phyloP scores from a whole-genome alignment of 2,797 vertebrate species.

The Corythornis leucogaster region DNA sequence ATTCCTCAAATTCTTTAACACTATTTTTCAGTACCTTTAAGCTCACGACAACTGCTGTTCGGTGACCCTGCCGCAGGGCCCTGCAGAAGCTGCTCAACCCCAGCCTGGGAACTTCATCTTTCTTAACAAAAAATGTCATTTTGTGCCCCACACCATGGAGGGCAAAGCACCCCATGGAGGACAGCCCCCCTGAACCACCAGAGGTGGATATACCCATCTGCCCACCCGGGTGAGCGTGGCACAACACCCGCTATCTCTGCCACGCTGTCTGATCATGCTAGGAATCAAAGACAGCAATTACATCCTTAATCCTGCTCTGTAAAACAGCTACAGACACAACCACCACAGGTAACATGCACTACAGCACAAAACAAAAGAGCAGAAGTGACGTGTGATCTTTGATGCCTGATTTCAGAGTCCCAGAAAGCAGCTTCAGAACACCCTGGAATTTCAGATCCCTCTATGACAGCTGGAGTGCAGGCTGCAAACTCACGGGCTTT shows the following conservation, averaged over 20 bases:
- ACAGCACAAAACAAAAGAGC: background rate
- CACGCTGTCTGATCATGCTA: slow-evolving; percentile 28
- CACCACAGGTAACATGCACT: background rate
- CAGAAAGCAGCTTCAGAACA: slow-evolving; percentile 18
- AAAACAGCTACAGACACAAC: slow-evolving; percentile 13
- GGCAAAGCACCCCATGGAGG: background rate
- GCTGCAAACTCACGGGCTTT: background rate
- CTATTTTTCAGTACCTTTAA: background rate
- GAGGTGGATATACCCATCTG: background rate
- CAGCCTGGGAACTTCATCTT: background rate
- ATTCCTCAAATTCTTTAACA: background rate
- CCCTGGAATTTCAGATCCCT: background rate
- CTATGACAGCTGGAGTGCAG: background rate
- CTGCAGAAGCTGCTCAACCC: background rate
- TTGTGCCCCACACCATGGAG: rapidly evolving
- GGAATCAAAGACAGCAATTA: slow-evolving; percentile 50
- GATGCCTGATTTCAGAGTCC: background rate
- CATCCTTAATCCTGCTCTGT: slow-evolving; percentile 36
- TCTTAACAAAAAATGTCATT: background rate
- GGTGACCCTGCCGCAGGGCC: rapidly evolving
- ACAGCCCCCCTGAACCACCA: background rate
- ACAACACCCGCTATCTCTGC: background rate
- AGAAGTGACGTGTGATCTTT: background rate
- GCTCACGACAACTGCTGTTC: background rate
- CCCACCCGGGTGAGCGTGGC: background rate